Evolutionary conservation across 2,113 vertebrate genomes (phyloP).

Genomic region (Dipodomys stephensi): DNA sequence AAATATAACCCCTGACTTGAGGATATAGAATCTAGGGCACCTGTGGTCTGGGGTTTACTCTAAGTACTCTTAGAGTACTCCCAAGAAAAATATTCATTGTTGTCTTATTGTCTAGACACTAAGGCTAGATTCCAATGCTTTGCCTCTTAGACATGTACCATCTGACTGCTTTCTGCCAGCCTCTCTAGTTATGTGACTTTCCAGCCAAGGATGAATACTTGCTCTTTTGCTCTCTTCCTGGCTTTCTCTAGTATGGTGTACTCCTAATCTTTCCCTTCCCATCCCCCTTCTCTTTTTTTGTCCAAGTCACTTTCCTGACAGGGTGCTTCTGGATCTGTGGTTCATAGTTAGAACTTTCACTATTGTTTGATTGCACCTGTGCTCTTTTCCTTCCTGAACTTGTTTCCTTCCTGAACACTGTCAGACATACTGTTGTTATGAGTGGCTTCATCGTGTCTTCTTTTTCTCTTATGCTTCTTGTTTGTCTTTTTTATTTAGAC

Average conservation of each 20-base stretch:
- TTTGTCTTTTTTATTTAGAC: slow-evolving; percentile 4
- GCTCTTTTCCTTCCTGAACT: background rate
- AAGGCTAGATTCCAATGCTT: background rate
- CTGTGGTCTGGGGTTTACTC: background rate
- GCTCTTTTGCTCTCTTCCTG: background rate
- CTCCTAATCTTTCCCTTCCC: background rate
- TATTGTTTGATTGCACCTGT: background rate
- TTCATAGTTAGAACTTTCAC: background rate
- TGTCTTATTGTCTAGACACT: background rate
- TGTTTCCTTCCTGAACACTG: background rate
- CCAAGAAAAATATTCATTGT: background rate
- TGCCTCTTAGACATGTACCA: background rate
- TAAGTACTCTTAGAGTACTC: background rate
- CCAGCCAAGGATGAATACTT: background rate
- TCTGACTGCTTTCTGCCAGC: background rate
- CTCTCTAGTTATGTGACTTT: background rate
- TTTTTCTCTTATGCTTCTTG: background rate
- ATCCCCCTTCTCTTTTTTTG: background rate
- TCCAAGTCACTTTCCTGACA: background rate
- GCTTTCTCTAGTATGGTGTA: background rate
- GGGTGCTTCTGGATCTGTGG: background rate
- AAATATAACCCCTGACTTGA: background rate
- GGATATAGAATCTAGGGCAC: background rate
- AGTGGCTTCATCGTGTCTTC: background rate
- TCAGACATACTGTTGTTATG: background rate